Evolutionary conservation across 2,888 invertebrate genomes (phyloP), one percentile per base, ranked within the genome.

Genomic region (Archips xylosteana): DNA sequence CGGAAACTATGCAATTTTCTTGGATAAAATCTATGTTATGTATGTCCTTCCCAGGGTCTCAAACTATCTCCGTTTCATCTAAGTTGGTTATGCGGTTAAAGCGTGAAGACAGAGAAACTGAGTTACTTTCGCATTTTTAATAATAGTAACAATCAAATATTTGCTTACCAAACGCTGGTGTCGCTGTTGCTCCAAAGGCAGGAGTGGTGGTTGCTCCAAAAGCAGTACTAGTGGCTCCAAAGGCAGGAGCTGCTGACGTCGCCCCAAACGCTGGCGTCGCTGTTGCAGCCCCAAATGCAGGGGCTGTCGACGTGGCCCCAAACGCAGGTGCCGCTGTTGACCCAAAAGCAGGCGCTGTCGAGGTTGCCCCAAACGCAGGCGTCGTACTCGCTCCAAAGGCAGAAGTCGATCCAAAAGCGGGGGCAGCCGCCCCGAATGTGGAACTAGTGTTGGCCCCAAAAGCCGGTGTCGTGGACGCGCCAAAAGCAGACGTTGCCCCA

Each of bases 251-350:
- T 12, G 90, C 82, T 4, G 87, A 79, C 3, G 78, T 78, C 5
- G 85, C 76, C 8, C 84, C 87, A 75, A 85, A 88, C 0, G 83
- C 80, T 4, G 82, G 82, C 0, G 83, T 87, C 74, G 87, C 83
- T 15, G 81, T 78, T 5, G 81, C 78, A 2, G 84, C 77, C 3
- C 89, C 87, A 77, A 90, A 91, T 2, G 82, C 81, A 39, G 65
- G 65, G 36, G 65, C 65, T 0, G 51, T 36, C 4, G 90, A 82
- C 0, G 81, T 80, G 5, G 83, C 74, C 1, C 83, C 83, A 60
- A 86, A 83, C 0, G 84, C 78, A 9, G 87, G 78, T 2, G 86
- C 75, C 9, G 71, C 77, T 34, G 81, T 36, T 9, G 71, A 47
- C 1, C 71, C 71, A 36, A 71, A 71, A 63, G 32, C 74, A 32